phyloP scores from a whole-genome alignment of 2,888 invertebrate species.

The Phengaris alcon region DNA sequence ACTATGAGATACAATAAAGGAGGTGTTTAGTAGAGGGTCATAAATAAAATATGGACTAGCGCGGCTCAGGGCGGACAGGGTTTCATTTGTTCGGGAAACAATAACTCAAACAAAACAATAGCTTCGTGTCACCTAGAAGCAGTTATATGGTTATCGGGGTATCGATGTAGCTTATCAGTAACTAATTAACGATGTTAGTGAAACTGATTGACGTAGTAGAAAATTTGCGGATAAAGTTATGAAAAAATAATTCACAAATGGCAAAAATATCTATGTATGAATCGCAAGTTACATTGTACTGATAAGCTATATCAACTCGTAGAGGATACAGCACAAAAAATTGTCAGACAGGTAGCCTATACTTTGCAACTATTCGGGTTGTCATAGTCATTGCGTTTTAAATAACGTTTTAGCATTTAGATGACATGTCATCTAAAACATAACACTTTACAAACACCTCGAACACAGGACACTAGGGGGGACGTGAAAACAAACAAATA shows the following conservation, averaged over 20 bases:
- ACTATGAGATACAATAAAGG: conserved; percentile 61
- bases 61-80: conserved; percentile 73
- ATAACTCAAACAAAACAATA: conserved; percentile 67
- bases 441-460: conserved; percentile 60
- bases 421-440: conserved; percentile 67
- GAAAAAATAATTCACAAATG: not conserved
- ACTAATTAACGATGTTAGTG: conserved; percentile 9
- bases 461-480: conserved; percentile 54
- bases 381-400: conserved; percentile 74
- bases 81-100: conserved; percentile 64
- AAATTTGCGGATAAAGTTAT: not conserved
- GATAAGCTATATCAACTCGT: conserved; percentile 47
- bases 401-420: conserved; percentile 78
- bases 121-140: conserved; percentile 78
- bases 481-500: conserved; percentile 61
- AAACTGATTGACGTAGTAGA: not conserved
- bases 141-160: conserved; percentile 59
- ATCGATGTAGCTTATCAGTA: conserved; percentile 63
- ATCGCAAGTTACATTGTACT: conserved; percentile 29
- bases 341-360: conserved; percentile 57
- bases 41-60: conserved; percentile 50
- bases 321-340: conserved; percentile 64
- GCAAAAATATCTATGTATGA: not conserved
- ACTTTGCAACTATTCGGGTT: conserved; percentile 67
- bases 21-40: conserved; percentile 47